phyloP scores from a whole-genome alignment of 2,888 invertebrate species.

The Tenthredo notha region DNA sequence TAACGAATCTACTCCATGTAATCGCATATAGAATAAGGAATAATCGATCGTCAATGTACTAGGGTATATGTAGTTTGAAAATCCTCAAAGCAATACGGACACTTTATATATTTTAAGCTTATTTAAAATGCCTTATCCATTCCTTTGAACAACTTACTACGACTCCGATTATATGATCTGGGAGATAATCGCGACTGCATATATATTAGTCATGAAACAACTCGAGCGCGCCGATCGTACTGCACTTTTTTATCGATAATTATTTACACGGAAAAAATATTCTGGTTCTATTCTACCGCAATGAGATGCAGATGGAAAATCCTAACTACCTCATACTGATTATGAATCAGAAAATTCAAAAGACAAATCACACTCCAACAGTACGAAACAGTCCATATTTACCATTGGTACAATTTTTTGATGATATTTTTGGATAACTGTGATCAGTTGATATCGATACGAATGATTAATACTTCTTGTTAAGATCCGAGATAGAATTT shows the following conservation, averaged over 20 bases:
- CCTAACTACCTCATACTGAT: not conserved
- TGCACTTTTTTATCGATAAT: not conserved
- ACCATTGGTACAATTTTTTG: not conserved
- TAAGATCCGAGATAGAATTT: not conserved
- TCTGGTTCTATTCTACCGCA: not conserved
- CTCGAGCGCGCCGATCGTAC: not conserved
- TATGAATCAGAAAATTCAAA: not conserved
- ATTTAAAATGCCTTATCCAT: not conserved
- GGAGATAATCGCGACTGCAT: not conserved
- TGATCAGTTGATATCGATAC: not conserved
- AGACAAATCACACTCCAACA: not conserved
- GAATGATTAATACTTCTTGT: not conserved
- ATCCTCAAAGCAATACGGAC: not conserved
- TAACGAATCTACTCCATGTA: not conserved
- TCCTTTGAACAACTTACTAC: not conserved
- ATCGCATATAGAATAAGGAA: constrained; percentile 12
- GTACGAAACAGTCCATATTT: not conserved
- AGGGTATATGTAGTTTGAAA: not conserved
- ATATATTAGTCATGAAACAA: not conserved
- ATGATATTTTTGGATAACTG: not conserved
- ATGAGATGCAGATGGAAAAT: not conserved
- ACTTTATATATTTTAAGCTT: not conserved
- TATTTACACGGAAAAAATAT: not conserved
- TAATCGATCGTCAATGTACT: not conserved
- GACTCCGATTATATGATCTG: not conserved